Base-by-base conservation (phyloP, 2,797 vertebrate species). In the Esox lucius region DNA sequence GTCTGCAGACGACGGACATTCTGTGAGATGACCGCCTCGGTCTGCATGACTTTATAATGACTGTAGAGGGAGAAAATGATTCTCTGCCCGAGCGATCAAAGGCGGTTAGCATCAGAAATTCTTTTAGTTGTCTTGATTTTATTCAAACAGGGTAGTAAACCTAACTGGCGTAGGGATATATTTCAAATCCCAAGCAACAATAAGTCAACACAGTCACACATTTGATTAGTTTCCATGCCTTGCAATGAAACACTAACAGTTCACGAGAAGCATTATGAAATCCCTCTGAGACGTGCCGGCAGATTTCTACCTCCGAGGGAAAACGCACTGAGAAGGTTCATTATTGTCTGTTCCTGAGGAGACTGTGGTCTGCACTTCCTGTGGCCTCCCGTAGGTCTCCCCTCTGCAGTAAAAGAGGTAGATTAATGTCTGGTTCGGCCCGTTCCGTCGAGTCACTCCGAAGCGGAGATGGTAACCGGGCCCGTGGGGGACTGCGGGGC, bases 11-110 rank as follows among this genome's bases (percentile, higher is more conserved):
- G 16, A 65, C 61, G 56, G 35, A 56, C 26, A 15, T 26, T 56
- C 26, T 67, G 19, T 35, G 62, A 46, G 31, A 48, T 62, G 42
- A 13, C 22, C 61, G 39, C 49, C 19, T 8, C 65, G 72, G 72
- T 73, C 61, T 73, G 61, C 61, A 64, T 59, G 71, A 73, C 51
- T 73, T 67, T 51, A 39, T 53, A 73, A 73, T 66, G 72, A 73
- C 72, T 11, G n/a, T 42, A 66, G 72, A 42, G 64, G 24, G 51
- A 15, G n/a, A 68, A 71, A 72, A 24, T 68, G 48, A 70, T 68
- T 77, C 70, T 68, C 69, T 26, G 9, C 48, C 67, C 48, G 26
- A 35, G 65, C 65, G 73, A 67, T 46, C 22, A 72, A 74, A 67
- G 35, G 5, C 59, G 70, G 61, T 70, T 70, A 66, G 17, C 70